A percentile compares a stretch with the other conserved stretches of the same genome.
Evolutionary conservation across 2,888 invertebrate species (phyloP).

Genomic region (Apamea anceps): DNA sequence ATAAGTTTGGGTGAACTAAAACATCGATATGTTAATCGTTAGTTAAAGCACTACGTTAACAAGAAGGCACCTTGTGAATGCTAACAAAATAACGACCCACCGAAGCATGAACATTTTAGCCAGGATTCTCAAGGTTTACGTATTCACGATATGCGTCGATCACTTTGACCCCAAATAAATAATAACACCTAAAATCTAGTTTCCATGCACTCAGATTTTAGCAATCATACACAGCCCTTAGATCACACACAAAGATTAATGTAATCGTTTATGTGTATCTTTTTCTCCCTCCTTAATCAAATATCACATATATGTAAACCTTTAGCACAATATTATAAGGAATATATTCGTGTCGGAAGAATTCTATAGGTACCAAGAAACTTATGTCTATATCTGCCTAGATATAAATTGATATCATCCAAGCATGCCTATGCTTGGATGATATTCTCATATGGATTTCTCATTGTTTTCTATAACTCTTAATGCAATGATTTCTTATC

Average conservation of each 20-base stretch:
- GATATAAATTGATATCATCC: too few species aligned
- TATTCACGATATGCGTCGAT: constrained; percentile 69
- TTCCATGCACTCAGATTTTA: constrained; percentile 73
- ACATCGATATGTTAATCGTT: constrained; percentile 56
- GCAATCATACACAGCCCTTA: constrained; percentile 75
- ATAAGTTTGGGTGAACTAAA: constrained; percentile 57
- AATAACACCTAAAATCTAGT: constrained; percentile 75
- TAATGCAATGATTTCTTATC: neutral
- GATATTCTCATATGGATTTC: neutral
- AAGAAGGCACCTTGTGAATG: constrained; percentile 73
- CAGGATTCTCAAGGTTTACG: constrained; percentile 70
- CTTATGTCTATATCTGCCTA: neutral
- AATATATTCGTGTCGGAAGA: constrained; percentile 42
- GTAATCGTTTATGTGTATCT: constrained; percentile 69
- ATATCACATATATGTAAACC: constrained; percentile 87
- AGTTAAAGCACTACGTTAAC: constrained; percentile 53
- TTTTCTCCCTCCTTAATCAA: constrained; percentile 75
- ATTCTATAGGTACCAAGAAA: neutral
- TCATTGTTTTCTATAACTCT: too few species aligned
- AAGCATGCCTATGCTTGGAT: neutral
- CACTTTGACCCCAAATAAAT: constrained; percentile 64
- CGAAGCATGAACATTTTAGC: constrained; percentile 71
- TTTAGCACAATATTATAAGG: constrained; percentile 78
- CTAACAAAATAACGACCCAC: constrained; percentile 44
- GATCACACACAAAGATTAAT: constrained; percentile 71